Evolutionary conservation across 2,797 vertebrate genomes (phyloP), one percentile per base, ranked within the genome.

Genomic region (Podarcis siculus): DNA sequence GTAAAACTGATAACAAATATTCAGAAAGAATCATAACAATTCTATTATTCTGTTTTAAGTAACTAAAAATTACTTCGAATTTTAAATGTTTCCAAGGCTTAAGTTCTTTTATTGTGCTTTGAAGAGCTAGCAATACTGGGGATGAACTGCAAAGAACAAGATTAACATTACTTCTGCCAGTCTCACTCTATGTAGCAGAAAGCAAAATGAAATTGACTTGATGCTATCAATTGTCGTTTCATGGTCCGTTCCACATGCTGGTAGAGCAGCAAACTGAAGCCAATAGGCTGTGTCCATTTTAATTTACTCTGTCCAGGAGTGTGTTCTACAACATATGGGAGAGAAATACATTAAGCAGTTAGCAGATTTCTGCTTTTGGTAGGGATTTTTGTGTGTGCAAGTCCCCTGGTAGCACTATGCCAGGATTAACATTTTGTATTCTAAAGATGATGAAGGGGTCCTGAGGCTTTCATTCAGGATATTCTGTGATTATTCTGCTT

Each of bases 161-260:
- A 21, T 55, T 58, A 69, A 30, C 83, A 10, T 30, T 76, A 61
- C 37, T 76, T 32, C 19, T 79, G 39, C 39, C 30, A 4, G 73
- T 76, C 73, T 58, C 45, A 69, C 15, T 30, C 19, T 82, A 3
- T 82, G 32, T 19, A 42, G 37, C 55, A 42, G 71, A 81, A 32
- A 42, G 35, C 30, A 76, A 87, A 82, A 76, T 87, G 79, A 87
- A 87, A 87, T 25, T 61, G 86, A 82, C 37, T 64, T 86, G 55
- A 61, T 86, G 61, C 64, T 79, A 69, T 86, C 64, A 79, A n/a
- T 87, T 76, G 55, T 49, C 66, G 15, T 82, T 82, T 87, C 71
- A 82, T 49, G 69, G 86, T 87, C 69, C 66, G 86, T 82, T 88
- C 87, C 73, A 71, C 81, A 39, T 79, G 61, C 39, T 58, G 58